phyloP scores from a whole-genome alignment of 2,113 vertebrate genomes.

The Macroglossus sobrinus region DNA sequence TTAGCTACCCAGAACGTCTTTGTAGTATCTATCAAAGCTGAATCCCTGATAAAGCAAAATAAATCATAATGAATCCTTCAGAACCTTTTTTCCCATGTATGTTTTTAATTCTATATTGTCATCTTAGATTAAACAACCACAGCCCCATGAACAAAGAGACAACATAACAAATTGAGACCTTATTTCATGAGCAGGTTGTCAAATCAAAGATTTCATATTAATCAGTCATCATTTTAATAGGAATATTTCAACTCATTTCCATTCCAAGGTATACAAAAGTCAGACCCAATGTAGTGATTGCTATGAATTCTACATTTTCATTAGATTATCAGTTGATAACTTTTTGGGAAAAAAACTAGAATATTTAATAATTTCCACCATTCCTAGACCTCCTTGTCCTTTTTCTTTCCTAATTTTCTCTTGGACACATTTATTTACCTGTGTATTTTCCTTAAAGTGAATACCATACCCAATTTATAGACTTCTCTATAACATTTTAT shows the following conservation, averaged over 20 bases:
- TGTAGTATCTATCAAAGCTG: background rate
- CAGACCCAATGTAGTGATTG: background rate
- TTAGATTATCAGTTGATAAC: background rate
- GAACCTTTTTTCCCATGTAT: background rate
- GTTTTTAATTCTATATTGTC: background rate
- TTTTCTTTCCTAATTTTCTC: slow-evolving; percentile 33
- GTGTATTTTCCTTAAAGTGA: slow-evolving; percentile 43
- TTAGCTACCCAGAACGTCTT: background rate
- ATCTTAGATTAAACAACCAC: background rate
- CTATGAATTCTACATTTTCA: slow-evolving; percentile 22
- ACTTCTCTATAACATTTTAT: slow-evolving; percentile 56
- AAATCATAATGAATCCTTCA: background rate
- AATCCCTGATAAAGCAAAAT: background rate
- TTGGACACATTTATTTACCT: background rate
- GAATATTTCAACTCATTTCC: slow-evolving; percentile 34
- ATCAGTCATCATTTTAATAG: slow-evolving; percentile 47
- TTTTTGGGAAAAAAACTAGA: background rate
- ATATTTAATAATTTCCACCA: background rate
- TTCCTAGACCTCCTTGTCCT: background rate
- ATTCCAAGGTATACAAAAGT: slow-evolving; percentile 2
- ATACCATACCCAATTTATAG: slow-evolving; percentile 40
- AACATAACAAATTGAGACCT: background rate
- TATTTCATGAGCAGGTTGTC: background rate
- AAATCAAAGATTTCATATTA: slow-evolving; percentile 57
- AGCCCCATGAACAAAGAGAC: background rate